Percentiles rank a stretch among this genome's conserved stretches.
These are phyloP conservation scores for Archegozetes longisetosus DNA, from an alignment of 1,140 invertebrate genomes.

Conservation along the genomic window DNA sequence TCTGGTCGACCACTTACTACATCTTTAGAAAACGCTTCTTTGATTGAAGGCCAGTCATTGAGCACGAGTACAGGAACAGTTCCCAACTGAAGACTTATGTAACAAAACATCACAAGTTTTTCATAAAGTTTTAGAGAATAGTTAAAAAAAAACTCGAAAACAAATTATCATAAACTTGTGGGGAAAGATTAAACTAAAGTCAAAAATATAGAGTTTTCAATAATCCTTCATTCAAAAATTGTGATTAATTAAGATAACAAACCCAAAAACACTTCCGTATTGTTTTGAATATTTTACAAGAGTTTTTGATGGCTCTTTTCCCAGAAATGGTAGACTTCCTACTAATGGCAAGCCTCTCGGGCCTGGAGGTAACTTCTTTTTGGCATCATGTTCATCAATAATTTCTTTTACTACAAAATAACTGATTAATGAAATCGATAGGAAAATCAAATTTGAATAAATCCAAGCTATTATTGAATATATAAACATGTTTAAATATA, in stretches of 20 bases:
- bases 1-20: conserved; percentile 14
- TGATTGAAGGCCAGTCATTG: conserved; percentile 13
- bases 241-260: too few species aligned
- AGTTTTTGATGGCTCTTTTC: neutral
- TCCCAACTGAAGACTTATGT: neutral
- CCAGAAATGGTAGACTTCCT: neutral
- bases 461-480: neutral
- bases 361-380: neutral
- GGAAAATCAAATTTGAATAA: neutral
- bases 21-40: conserved; percentile 15
- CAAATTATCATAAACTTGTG: too few species aligned
- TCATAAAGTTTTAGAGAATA: too few species aligned
- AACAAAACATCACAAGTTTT: too few species aligned
- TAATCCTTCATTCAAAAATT: too few species aligned
- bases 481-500: neutral
- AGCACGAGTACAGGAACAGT: conserved; percentile 4
- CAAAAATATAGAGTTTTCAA: too few species aligned
- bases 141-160: too few species aligned
- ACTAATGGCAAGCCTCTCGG: neutral
- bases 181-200: too few species aligned
- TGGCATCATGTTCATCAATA: neutral
- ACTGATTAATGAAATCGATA: neutral
- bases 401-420: neutral
- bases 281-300: neutral
- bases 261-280: neutral